Evolutionary conservation across 2,888 invertebrate species (phyloP), one percentile per base, ranked within the genome.

Genomic region (Branchellion lobata): DNA sequence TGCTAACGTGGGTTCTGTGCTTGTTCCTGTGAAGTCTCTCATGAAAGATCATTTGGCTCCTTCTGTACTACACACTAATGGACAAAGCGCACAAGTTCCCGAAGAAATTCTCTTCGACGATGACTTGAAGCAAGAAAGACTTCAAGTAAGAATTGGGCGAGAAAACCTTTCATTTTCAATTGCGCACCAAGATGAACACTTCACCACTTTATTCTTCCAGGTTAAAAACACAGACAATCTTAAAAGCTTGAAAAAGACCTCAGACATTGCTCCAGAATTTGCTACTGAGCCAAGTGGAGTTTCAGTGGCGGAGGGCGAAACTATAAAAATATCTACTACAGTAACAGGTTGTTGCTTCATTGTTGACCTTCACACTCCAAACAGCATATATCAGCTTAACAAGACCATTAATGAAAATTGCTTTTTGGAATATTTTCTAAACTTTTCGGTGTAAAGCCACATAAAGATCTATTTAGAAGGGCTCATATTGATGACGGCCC

Each of bases 1-100:
- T 24, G 82, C 80, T 24, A 31, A 81, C 40, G 40, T 1, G 33
- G 51, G 53, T 21, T 61, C 79, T n/a, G 80, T 83, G 36, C 81
- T 74, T 36, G 72, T 82, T 51, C 81, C 80, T 18, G 79, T 53
- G 40, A 47, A 21, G 40, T 61, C 11, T n/a, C 8, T n/a, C 14
- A 80, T 24, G n/a, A 47, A 53, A n/a, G 73, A 47, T 2, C 71
- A 34, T 18, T 24, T 24, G 40, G 36, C 61, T 51, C 11, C 24
- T 40, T 40, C 36, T 36, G 65, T 8, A 27, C 34, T 36, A 18
- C 24, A 65, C 27, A 29, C 51, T 47, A 29, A 27, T 5, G 27
- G 29, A 1, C 21, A 40, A 31, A 21, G 36, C 34, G 29, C 29
- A 40, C 36, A 29, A 31, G 29, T 24, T 31, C 18, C 11, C 21